These are phyloP conservation scores for Drosophila pseudotakahashii DNA, from an alignment of 2,888 invertebrate genomes.

Conservation along the genomic window DNA sequence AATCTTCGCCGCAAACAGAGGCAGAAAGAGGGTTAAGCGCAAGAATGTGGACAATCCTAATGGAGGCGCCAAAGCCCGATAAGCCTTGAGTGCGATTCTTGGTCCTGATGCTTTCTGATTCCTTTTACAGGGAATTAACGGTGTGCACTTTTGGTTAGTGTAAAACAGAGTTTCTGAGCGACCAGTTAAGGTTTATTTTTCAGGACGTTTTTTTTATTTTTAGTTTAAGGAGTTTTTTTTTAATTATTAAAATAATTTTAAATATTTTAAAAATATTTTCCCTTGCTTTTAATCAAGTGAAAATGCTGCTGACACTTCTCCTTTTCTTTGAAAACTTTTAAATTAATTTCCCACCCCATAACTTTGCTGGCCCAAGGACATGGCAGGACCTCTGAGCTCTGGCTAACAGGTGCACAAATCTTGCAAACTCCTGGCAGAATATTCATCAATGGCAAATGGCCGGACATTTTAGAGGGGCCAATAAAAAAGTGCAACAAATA, in stretches of 20 bases:
- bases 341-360: not conserved
- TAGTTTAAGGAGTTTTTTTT: not conserved
- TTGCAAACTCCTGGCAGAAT: slow-evolving; percentile 36
- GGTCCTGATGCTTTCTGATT: not conserved
- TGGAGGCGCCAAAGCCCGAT: slow-evolving; percentile 12
- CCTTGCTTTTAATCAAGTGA: not conserved
- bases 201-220: not conserved
- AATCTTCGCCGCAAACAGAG: slow-evolving; percentile 35
- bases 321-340: not conserved
- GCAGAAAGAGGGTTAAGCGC: slow-evolving; percentile 15
- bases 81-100: slow-evolving; percentile 10
- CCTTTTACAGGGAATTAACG: not conserved
- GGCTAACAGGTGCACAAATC: slow-evolving; percentile 46
- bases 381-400: slow-evolving; percentile 2
- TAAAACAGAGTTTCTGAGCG: not conserved
- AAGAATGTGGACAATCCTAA: slow-evolving; percentile 19
- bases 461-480: slow-evolving; percentile 35
- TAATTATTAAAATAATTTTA: too few species aligned
- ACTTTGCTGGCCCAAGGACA: slow-evolving; percentile 19
- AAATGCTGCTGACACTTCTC: not conserved
- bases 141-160: not conserved
- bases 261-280: not conserved
- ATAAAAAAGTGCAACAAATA: slow-evolving; percentile 44
- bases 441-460: slow-evolving; percentile 56
- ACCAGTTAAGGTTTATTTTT: not conserved